These are phyloP conservation scores for Druceiella hillmani DNA, from an alignment of 2,888 invertebrate genomes.

Conservation along the genomic window DNA sequence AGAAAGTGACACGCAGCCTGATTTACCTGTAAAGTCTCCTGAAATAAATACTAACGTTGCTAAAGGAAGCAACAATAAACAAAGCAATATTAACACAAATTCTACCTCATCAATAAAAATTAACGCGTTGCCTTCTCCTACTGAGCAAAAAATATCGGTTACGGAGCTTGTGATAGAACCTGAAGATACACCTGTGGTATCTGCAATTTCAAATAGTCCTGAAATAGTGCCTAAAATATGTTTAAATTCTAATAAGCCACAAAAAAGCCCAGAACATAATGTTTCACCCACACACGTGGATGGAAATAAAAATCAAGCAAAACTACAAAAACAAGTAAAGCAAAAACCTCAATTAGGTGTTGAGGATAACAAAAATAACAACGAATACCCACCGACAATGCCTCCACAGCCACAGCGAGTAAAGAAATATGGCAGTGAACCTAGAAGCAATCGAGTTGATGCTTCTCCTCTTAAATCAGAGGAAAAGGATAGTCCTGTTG, in stretches of 20 bases:
- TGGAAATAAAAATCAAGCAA: slow-evolving; percentile 37
- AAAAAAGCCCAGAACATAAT: slow-evolving; percentile 37
- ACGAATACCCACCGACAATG: background rate
- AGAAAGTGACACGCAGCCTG: too few species aligned
- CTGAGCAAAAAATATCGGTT: too few species aligned
- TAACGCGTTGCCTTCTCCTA: too few species aligned
- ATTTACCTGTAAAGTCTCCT: too few species aligned
- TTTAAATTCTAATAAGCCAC: slow-evolving; percentile 38
- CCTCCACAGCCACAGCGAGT: background rate
- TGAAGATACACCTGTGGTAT: slow-evolving; percentile 59
- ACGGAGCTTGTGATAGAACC: slow-evolving; percentile 33
- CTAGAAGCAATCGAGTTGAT: background rate
- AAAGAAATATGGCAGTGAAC: too few species aligned
- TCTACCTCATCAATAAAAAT: too few species aligned
- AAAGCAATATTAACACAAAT: too few species aligned
- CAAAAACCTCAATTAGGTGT: slow-evolving; percentile 36
- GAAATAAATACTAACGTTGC: too few species aligned
- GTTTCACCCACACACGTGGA: slow-evolving; percentile 36
- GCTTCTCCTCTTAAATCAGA: background rate
- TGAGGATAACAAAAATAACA: slow-evolving; percentile 25
- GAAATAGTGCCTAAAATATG: slow-evolving; percentile 57
- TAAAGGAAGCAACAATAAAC: too few species aligned
- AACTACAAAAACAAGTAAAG: slow-evolving; percentile 36
- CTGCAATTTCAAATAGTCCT: slow-evolving; percentile 64
- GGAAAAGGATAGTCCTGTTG: background rate